Conservation (phyloP, 2,797 vertebrate genomes). For the Gymnoscopelus braueri region DNA sequence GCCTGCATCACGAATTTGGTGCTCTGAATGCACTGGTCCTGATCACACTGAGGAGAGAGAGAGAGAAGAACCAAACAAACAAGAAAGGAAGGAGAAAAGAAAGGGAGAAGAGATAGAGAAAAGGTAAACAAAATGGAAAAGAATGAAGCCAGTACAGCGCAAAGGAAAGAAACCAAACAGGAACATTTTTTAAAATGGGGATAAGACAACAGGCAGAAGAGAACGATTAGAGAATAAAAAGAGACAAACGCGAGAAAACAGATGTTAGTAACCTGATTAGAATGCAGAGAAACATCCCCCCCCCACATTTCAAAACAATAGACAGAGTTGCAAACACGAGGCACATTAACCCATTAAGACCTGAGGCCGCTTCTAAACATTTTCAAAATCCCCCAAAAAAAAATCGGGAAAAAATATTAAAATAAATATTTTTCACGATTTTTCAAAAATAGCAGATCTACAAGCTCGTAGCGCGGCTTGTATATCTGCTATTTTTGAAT, state of each 20-base stretch:
- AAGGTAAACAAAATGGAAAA: background rate
- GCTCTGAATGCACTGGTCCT: conserved; percentile 99
- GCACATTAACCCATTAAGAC: background rate
- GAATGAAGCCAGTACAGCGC: background rate
- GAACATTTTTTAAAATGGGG: conserved; percentile 21
- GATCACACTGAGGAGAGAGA: conserved; percentile 89
- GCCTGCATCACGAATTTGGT: conserved; percentile 99
- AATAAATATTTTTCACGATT: too few relatives aligned
- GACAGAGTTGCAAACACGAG: conserved; percentile 35
- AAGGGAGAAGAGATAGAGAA: conserved; percentile 15
- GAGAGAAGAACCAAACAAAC: conserved; percentile 3
- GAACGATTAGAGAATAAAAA: conserved; percentile 48
- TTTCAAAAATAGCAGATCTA: too few relatives aligned
- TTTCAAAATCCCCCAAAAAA: too few relatives aligned
- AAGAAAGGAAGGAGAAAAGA: background rate
- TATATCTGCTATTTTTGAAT: too few relatives aligned
- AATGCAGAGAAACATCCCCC: conserved; percentile 46
- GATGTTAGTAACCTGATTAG: conserved; percentile 67
- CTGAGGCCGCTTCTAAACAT: too few relatives aligned
- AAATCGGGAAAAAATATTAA: too few relatives aligned
- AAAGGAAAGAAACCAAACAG: conserved; percentile 1
- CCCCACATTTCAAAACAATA: conserved; percentile 39
- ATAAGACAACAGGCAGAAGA: conserved; percentile 18
- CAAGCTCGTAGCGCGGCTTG: too few relatives aligned
- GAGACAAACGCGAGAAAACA: conserved; percentile 13